Evolutionary conservation across 2,113 vertebrate genomes (phyloP), one percentile per base, ranked within the genome.

Genomic region (Cochlearius cochlearius): DNA sequence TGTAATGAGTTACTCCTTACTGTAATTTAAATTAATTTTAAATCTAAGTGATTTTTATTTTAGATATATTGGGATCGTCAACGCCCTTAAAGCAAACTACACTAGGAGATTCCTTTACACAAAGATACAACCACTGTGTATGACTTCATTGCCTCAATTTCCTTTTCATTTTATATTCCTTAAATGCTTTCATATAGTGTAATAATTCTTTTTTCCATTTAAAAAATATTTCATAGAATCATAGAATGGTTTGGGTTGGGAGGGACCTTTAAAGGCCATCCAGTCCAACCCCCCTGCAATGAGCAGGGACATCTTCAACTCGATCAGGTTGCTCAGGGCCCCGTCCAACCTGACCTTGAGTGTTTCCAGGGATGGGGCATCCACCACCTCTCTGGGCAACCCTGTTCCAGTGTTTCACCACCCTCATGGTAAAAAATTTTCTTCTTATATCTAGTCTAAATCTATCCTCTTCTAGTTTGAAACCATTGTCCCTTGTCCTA

Each of bases 21-120:
- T 39, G 32, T 41, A 80, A 90, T 41, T 86, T 64, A 71, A 69
- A 84, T 36, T 34, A 43, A 47, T 64, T 72, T 86, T 60, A 68
- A 32, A 60, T 25, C 58, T 27, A 71, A 38, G n/a, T 67, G 25
- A 76, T 60, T 79, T 94, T 95, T 82, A 76, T 90, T 95, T 91
- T 76, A 80, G 59, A 66, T 32, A 49, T 41, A 53, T 20, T 32
- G 36, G 12, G 22, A 74, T 38, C n/a, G 80, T 41, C 63, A 60
- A 21, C 1, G 3, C 9, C 27, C 32, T 60, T 66, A 92, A 52
- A 89, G 41, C 56, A 72, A 60, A 43, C 9, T 30, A 38, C 20
- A 20, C 23, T 17, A 14, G 23, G 64, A 60, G 52, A 75, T 60
- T 92, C 13, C 53, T 86, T 81, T 45, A 76, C 4, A 50, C 27